Evolutionary conservation across 2,113 vertebrate species (phyloP).

Genomic region (Ceyx margarethae): DNA sequence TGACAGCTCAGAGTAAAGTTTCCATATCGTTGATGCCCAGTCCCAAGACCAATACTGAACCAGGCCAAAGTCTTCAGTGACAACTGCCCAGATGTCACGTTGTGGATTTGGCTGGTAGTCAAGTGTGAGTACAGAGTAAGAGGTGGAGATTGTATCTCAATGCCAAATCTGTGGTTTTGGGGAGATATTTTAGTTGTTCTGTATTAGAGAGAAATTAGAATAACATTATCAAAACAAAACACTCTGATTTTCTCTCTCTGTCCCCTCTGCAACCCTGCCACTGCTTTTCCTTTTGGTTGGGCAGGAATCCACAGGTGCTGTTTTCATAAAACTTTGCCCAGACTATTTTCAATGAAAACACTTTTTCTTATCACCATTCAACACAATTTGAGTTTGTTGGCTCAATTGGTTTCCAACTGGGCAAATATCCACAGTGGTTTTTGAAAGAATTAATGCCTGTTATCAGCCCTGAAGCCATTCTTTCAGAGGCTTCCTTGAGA

Average conservation of each 20-base stretch:
- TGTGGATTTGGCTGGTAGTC: not conserved
- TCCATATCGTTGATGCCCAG: not conserved
- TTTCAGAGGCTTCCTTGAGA: not conserved
- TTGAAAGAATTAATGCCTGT: not conserved
- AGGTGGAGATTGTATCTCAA: not conserved
- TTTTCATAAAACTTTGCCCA: not conserved
- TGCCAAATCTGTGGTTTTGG: not conserved
- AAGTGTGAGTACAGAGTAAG: not conserved
- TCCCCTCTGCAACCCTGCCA: not conserved
- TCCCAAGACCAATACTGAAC: not conserved
- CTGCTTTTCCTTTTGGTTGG: not conserved
- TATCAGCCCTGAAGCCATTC: not conserved
- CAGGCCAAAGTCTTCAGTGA: not conserved
- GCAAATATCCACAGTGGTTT: not conserved
- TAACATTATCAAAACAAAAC: not conserved
- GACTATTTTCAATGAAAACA: not conserved
- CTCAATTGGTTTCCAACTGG: not conserved
- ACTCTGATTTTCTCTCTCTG: not conserved
- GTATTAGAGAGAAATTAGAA: not conserved
- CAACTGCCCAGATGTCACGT: not conserved
- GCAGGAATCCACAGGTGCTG: slow-evolving; percentile 13
- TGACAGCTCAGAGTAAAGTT: not conserved
- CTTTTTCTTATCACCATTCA: not conserved
- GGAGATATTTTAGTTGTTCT: not conserved
- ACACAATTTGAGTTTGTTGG: not conserved